These are phyloP conservation scores for Anthopleura xanthogrammica DNA, from an alignment of 92 coral and sea anemone species.

Conservation along the genomic window DNA sequence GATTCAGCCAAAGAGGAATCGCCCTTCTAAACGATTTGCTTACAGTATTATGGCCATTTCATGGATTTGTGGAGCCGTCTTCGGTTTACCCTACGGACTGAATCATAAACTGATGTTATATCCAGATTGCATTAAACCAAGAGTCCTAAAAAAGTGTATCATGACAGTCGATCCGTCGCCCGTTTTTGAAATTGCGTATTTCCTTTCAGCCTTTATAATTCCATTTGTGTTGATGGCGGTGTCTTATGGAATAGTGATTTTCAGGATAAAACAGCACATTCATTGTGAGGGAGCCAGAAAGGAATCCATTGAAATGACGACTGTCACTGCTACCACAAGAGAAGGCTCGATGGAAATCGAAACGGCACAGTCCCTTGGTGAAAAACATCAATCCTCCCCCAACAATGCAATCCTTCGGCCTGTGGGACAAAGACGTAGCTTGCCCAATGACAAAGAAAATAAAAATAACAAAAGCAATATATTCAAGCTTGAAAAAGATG, in stretches of 20 bases:
- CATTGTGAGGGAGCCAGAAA: background rate
- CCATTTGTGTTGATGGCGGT: constrained; percentile 37
- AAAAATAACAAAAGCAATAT: constrained; percentile 1
- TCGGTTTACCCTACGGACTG: constrained; percentile 1
- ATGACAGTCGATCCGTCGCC: background rate
- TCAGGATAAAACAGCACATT: constrained; percentile 15
- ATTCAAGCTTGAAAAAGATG: constrained; percentile 27
- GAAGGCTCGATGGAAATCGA: background rate
- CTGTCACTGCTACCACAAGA: background rate
- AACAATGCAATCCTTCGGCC: background rate
- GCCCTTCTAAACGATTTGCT: constrained; percentile 5
- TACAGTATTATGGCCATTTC: background rate
- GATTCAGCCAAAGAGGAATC: background rate
- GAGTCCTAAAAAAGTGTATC: no score
- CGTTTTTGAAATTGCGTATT: background rate
- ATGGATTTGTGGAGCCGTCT: constrained; percentile 32
- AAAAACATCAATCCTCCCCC: background rate
- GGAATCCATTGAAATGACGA: background rate
- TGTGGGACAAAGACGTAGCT: background rate
- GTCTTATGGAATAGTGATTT: constrained; percentile 45
- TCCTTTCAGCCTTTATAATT: background rate
- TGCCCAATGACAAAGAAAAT: background rate
- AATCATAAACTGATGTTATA: background rate
- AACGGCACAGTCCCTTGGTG: background rate
- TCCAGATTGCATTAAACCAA: background rate